Conservation (phyloP, 2,797 vertebrate species). For the Danio jaintianensis region DNA sequence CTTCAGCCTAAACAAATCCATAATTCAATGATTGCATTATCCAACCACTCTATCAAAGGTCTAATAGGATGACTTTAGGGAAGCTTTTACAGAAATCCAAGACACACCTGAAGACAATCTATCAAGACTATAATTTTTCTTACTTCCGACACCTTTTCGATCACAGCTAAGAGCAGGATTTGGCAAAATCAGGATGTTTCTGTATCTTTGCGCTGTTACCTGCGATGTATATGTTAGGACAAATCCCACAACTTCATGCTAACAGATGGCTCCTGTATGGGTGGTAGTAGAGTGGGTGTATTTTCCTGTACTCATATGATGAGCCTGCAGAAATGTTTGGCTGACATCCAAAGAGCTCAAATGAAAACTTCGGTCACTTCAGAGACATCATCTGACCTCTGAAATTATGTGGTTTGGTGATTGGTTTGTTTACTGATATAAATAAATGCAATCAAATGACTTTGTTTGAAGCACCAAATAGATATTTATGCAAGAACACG, state of each 20-base stretch:
- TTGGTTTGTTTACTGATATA: neutral
- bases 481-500: slow-evolving; percentile 5
- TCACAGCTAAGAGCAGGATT: slow-evolving; percentile 6
- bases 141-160: neutral
- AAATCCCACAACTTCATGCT: slow-evolving; percentile 5
- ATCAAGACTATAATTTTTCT: neutral
- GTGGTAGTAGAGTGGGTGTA: slow-evolving; percentile 57
- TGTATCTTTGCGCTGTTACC: slow-evolving; percentile 1
- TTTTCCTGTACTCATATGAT: slow-evolving; percentile 44
- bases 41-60: slow-evolving; percentile 16
- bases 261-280: slow-evolving; percentile 60
- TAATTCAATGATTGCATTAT: slow-evolving; percentile 13
- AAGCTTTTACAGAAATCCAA: slow-evolving; percentile 26
- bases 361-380: neutral
- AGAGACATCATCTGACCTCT: neutral
- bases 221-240: neutral
- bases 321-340: slow-evolving; percentile 32
- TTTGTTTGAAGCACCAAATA: neutral
- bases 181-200: neutral
- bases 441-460: neutral
- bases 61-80: slow-evolving; percentile 33
- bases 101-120: neutral
- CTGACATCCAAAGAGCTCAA: neutral
- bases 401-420: neutral
- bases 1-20: slow-evolving; percentile 35